Percentiles rank a stretch among this genome's conserved stretches.
Evolutionary conservation across 1,140 invertebrate species (phyloP).

Genomic region (Battus philenor): DNA sequence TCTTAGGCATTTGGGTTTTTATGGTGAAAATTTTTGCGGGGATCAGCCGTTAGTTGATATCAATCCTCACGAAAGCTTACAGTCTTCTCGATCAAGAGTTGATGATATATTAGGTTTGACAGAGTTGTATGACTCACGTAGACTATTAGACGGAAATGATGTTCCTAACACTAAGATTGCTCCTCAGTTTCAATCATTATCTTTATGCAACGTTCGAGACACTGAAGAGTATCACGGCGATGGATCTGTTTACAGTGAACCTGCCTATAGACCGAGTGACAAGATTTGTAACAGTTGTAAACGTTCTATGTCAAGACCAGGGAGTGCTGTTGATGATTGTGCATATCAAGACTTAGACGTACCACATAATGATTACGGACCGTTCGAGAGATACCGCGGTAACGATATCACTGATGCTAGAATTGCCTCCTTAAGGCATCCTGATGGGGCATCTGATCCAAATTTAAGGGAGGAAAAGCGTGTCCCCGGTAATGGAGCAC

Average conservation of each 20-base stretch:
- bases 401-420: constrained; percentile 76
- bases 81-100: constrained; percentile 53
- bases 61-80: constrained; percentile 57
- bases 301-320: constrained; percentile 82
- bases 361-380: constrained; percentile 66
- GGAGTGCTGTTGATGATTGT: constrained; percentile 77
- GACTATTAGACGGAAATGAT: constrained; percentile 47
- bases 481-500: constrained; percentile 82
- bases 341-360: constrained; percentile 72
- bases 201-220: constrained; percentile 82
- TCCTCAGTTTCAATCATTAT: constrained; percentile 81
- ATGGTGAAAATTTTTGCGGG: constrained; percentile 56
- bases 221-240: constrained; percentile 81
- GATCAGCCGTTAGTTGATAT: constrained; percentile 38
- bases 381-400: constrained; percentile 60
- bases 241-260: constrained; percentile 88
- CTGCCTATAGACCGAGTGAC: constrained; percentile 84
- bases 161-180: constrained; percentile 43
- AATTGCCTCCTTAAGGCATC: constrained; percentile 87
- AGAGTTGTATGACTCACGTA: constrained; percentile 57
- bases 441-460: constrained; percentile 93
- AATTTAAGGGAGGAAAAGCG: constrained; percentile 85
- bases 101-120: constrained; percentile 57
- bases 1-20: constrained; percentile 69
- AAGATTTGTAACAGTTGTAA: constrained; percentile 87